Percentiles rank a stretch among this genome's conserved stretches.
phyloP scores from a whole-genome alignment of 2,797 vertebrate genomes.

The Eleutherodactylus coqui region DNA sequence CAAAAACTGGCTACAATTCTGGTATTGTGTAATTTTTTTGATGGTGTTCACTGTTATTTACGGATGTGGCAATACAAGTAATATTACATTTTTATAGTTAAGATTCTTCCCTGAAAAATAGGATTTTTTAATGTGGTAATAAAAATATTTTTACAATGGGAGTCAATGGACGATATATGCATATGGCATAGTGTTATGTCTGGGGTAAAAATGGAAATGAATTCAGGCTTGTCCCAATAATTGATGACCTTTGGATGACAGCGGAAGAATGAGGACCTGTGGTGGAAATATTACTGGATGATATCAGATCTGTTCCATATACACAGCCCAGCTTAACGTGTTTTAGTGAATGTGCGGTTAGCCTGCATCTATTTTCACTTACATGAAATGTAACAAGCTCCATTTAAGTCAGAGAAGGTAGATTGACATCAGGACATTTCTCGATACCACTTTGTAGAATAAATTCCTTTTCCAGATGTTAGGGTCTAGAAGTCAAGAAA shows the following conservation, averaged over 20 bases:
- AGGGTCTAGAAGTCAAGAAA: slow-evolving; percentile 42
- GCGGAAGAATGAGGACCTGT: slow-evolving; percentile 22
- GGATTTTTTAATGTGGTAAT: too few relatives aligned
- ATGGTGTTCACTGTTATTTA: too few relatives aligned
- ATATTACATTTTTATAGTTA: too few relatives aligned
- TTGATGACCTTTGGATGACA: slow-evolving; percentile 22
- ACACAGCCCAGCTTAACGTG: slow-evolving; percentile 19
- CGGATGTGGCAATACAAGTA: too few relatives aligned
- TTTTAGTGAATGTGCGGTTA: slow-evolving; percentile 9
- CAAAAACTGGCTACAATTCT: too few relatives aligned
- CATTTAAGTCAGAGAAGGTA: slow-evolving; percentile 38
- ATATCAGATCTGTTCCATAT: slow-evolving; percentile 23
- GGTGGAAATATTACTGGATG: slow-evolving; percentile 30
- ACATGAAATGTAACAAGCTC: slow-evolving; percentile 29
- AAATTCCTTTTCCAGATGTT: slow-evolving; percentile 58
- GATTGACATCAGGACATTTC: slow-evolving; percentile 34
- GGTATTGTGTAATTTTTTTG: too few relatives aligned
- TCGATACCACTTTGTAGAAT: neutral
- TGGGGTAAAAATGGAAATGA: neutral
- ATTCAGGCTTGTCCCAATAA: neutral
- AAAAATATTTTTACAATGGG: too few relatives aligned
- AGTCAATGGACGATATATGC: too few relatives aligned
- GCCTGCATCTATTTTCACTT: slow-evolving; percentile 21
- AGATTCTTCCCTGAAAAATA: too few relatives aligned
- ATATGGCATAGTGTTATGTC: neutral